Conservation (phyloP, 2,888 invertebrate genomes). For the Rugalucina vietnamica region DNA sequence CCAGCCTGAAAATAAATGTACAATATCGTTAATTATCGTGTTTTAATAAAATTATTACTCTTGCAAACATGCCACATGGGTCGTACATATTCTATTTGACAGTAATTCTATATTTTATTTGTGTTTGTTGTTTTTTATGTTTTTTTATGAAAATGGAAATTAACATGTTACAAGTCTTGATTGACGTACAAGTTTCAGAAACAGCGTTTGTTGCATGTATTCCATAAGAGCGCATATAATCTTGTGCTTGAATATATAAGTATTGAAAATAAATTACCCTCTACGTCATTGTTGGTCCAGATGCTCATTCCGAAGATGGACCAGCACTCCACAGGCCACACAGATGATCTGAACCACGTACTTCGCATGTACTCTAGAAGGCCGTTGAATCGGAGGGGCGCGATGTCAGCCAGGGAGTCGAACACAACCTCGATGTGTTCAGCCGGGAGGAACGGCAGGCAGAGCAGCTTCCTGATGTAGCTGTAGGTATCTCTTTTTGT, state of each 20-base stretch:
- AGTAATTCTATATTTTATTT: background rate
- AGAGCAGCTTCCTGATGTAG: background rate
- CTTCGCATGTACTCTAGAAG: background rate
- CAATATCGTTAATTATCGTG: background rate
- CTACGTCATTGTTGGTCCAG: background rate
- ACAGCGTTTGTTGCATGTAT: no score
- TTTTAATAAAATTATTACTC: background rate
- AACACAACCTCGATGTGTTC: background rate
- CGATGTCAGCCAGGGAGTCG: background rate
- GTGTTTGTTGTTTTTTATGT: no score
- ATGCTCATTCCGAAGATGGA: background rate
- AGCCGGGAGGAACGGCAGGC: background rate
- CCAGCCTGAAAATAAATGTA: background rate
- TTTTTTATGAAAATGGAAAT: background rate
- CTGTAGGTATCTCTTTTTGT: background rate
- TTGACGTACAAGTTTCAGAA: no score
- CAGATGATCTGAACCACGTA: background rate
- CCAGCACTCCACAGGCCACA: background rate
- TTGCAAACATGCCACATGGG: background rate
- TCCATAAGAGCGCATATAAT: background rate
- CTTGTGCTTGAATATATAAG: no score
- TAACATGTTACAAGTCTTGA: background rate
- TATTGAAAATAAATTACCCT: background rate
- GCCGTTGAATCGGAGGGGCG: background rate
- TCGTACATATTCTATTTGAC: background rate